Percentiles rank a stretch among this genome's conserved stretches.
Conservation (phyloP, 1,140 invertebrate genomes). For the Reticulitermes speratus region DNA sequence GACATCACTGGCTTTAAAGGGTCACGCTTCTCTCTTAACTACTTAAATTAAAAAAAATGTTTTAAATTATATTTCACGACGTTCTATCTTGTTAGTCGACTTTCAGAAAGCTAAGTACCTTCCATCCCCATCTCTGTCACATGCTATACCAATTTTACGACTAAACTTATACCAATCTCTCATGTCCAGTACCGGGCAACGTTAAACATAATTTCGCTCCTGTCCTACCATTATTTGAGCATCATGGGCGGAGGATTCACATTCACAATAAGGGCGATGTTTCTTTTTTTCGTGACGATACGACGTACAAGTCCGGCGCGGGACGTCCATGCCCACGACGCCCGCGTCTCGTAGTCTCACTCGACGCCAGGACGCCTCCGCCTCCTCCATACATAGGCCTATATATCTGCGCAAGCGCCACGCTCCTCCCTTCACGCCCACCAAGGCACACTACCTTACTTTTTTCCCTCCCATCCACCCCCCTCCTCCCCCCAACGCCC, state of each 20-base stretch:
- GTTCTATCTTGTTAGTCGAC: no score
- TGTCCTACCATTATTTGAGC: background rate
- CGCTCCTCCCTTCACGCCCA: slow-evolving; percentile 15
- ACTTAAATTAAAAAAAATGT: no score
- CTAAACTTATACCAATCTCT: no score
- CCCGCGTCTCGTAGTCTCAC: slow-evolving; percentile 10
- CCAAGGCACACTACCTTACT: slow-evolving; percentile 24
- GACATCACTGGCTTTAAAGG: no score
- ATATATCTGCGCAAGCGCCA: background rate
- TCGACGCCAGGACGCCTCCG: background rate
- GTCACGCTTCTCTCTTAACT: no score
- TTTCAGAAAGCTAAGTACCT: no score
- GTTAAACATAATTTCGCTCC: background rate
- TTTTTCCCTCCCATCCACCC: slow-evolving; percentile 19
- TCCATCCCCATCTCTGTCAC: no score
- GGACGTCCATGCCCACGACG: slow-evolving; percentile 20
- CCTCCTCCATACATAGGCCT: slow-evolving; percentile 21
- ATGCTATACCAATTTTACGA: no score
- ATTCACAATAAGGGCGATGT: background rate
- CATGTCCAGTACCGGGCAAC: no score
- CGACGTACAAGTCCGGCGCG: slow-evolving; percentile 9
- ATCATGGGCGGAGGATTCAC: background rate
- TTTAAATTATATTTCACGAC: no score
- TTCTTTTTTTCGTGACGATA: slow-evolving; percentile 20
- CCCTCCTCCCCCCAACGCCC: background rate